Percentiles rank a stretch among this genome's conserved stretches.
phyloP scores from a whole-genome alignment of 2,888 invertebrate genomes.

The Leptopilina drosophilae region DNA sequence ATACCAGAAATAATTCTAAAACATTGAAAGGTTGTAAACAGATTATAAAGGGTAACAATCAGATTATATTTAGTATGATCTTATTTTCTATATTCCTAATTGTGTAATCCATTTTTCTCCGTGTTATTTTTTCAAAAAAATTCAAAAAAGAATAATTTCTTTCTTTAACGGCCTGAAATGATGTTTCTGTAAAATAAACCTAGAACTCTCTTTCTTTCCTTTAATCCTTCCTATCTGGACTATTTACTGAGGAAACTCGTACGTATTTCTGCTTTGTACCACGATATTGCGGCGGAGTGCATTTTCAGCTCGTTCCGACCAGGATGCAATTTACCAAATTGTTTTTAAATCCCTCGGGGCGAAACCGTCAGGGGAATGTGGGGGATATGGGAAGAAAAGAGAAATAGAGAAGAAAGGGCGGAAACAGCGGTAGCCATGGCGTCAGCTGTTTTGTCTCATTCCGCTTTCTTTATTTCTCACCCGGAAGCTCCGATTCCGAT shows the following conservation, averaged over 20 bases:
- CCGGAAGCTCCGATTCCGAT: conserved; percentile 64
- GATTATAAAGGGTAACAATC: no score
- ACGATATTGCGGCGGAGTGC: conserved; percentile 43
- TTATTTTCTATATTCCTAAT: no score
- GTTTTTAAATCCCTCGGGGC: conserved; percentile 73
- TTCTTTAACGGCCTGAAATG: not conserved
- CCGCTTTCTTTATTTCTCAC: conserved; percentile 69
- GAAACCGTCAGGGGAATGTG: conserved; percentile 50
- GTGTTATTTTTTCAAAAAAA: no score
- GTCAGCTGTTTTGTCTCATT: conserved; percentile 74
- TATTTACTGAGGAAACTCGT: conserved; percentile 32
- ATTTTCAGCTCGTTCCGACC: conserved; percentile 57
- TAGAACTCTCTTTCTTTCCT: conserved; percentile 9
- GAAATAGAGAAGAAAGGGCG: conserved; percentile 50
- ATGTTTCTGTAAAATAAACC: not conserved
- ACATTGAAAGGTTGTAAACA: no score
- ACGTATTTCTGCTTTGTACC: conserved; percentile 36
- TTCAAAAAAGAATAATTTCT: no score
- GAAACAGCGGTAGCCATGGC: conserved; percentile 69
- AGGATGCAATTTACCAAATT: conserved; percentile 73
- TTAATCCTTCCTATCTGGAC: conserved; percentile 25
- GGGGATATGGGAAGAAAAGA: conserved; percentile 41
- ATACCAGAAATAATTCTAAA: no score
- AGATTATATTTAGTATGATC: no score
- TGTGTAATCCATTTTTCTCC: no score